Evolutionary conservation across 2,797 vertebrate genomes (phyloP), one percentile per base, ranked within the genome.

Genomic region (Lepus townsendii): DNA sequence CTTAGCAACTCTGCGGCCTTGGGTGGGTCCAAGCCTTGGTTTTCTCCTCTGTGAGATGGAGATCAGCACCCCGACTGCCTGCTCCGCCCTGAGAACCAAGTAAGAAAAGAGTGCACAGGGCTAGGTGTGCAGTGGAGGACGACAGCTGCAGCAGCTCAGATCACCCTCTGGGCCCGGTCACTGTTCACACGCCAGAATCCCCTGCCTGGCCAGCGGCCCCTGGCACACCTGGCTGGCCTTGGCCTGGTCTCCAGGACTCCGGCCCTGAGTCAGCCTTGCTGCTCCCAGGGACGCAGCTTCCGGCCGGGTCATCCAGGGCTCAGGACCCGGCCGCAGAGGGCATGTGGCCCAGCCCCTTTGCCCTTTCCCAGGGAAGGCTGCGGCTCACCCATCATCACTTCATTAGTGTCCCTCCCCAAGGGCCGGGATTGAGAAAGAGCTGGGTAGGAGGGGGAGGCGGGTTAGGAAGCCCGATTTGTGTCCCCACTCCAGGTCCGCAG

Each of bases 311-410:
- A 14, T 35, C 32, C 11, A 11, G 68, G 27, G 50, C 82, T 80
- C 71, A 57, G 85, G 65, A 77, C 50, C 66, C 12, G 7, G 82
- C 86, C 35, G 4, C 38, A 73, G 32, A 82, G 86, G 91, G 38
- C 89, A 30, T 35, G 12, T 0, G 7, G 7, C 30, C 62, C 57
- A 60, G 77, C 32, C n/a, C 52, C 83, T 94, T 65, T 54, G 90
- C 50, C 77, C 88, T 94, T 93, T 94, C 88, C 83, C 89, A 86
- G 86, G 12, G 1, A 0, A 82, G 83, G 35, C 94, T 93, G 96
- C 83, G n/a, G 89, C 50, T 72, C 54, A 38, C 35, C 60, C 90
- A 42, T 82, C 52, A 65, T 79, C 95, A 94, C 93, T 80, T 93
- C 95, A 92, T 94, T 83, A 96, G 79, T 65, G 24, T 19, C 22